Evolutionary conservation across 2,888 invertebrate genomes (phyloP).

Genomic region (Isoperla grammatica): DNA sequence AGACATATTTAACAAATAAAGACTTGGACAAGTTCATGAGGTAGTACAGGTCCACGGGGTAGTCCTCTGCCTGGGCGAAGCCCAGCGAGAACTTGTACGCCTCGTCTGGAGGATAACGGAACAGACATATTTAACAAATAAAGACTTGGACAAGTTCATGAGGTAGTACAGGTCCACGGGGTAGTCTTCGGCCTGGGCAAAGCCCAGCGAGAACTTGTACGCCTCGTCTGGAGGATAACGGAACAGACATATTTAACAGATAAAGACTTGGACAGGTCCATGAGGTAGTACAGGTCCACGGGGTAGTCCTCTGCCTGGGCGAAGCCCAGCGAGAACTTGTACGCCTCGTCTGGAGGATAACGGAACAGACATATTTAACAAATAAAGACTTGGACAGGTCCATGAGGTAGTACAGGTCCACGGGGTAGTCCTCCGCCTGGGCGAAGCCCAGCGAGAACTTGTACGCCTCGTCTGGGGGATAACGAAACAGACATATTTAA

Average conservation of each 20-base stretch:
- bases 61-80: constrained; percentile 86
- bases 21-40: constrained; percentile 99
- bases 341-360: constrained; percentile 73
- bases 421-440: too few species aligned
- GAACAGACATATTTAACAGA: too few species aligned
- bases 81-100: constrained; percentile 65
- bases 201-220: constrained; percentile 64
- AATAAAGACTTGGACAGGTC: too few species aligned
- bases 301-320: constrained; percentile 93
- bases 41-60: constrained; percentile 97
- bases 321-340: constrained; percentile 67
- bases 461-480: too few species aligned
- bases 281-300: constrained; percentile 96
- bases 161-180: constrained; percentile 98
- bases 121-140: too few species aligned
- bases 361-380: too few species aligned
- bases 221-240: constrained; percentile 77
- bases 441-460: too few species aligned
- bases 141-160: constrained; percentile 99
- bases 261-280: constrained; percentile 99
- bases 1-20: too few species aligned
- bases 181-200: constrained; percentile 88
- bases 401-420: too few species aligned
- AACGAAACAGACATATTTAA: too few species aligned
- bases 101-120: constrained; percentile 71